Evolutionary conservation across 2,888 invertebrate species (phyloP), one percentile per base, ranked within the genome.

Genomic region (Pachydiplax longipennis): DNA sequence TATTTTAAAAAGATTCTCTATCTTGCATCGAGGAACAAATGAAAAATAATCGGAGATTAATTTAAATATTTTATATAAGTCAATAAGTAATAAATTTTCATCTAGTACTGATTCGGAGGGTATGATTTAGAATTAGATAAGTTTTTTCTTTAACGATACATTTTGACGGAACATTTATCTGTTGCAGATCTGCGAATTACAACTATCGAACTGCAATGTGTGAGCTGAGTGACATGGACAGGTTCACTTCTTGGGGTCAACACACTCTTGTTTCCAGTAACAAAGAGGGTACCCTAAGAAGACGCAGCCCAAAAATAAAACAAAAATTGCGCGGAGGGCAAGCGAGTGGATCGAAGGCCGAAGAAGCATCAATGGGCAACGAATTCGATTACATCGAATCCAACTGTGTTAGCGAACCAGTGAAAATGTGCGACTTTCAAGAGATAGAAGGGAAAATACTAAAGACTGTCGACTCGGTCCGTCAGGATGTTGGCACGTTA

Each of bases 371-470:
- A 53, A 91, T 91, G 82, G 73, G 92, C 90, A 80, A 91, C 91
- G 92, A 91, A 25, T 91, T 93, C 35, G 94, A 94, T 90, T 94
- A 94, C 92, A 92, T 94, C 91, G 94, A 94, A 92, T 93, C 94
- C 58, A 94, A 94, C 92, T 94, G 94, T 91, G 93, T 94, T n/a
- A 92, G 92, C 48, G 93, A 93, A 81, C 93, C 93, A 12, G 93
- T 93, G 90, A 93, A 93, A 83, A 93, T 94, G 93, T 94, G 94
- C 91, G 93, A 94, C 91, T 94, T 94, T 91, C 92, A 93, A 61
- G 92, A 92, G 90, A 92, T 93, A 80, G 92, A 92, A 22, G 93
- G 93, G 80, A 92, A 92, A 37, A 93, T 94, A 31, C 92, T 94
- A 82, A 93, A 93, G 91, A 94, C 94, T 10, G 94, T 93, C 22